Base-by-base conservation (phyloP, 2,113 vertebrate species). In the Aspidoscelis tigris region DNA sequence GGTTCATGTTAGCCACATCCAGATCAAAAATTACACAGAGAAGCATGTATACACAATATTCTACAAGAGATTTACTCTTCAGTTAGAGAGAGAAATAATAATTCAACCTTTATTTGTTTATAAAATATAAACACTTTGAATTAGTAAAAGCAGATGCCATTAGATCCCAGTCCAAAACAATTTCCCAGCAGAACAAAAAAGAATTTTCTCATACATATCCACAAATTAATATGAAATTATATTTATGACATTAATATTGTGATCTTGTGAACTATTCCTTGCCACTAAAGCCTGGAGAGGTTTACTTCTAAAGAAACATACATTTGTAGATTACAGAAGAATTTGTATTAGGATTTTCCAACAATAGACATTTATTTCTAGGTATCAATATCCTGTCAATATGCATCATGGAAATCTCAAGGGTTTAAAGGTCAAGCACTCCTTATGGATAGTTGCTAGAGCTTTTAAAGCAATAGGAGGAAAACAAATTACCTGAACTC, bases 301-400 rank as follows among this genome's bases (percentile, higher is more conserved):
- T 77, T 61, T 39, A 43, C n/a, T 65, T 78, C 39, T 10, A 6
- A 43, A 10, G 53, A 73, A 82, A 64, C 9, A 64, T 7, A 9
- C 55, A 16, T 2, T 44, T 81, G 85, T 81, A 90, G 74, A 68
- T 86, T 79, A 90, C 79, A 78, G 76, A 92, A 61, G 92, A 92
- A 90, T 86, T 61, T 53, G 85, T 16, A 90, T 92, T 91, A 91
- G 43, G 71, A 89, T 26, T 18, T 87, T 88, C 88, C 89, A 89
- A 88, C 73, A 87, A 82, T 82, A 84, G 81, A 82, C 90, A 88
- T 78, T 90, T 80, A 90, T 89, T 90, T 89, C 84, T 75, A 83
- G 81, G 85, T 78, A 70, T 89, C 88, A 90, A 88, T 87, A 81
- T 89, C 55, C 86, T 86, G 81, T 87, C 74, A 88, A 55, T 86